These are phyloP conservation scores for Limnothrissa miodon DNA, from an alignment of 2,113 vertebrate genomes.

Conservation along the genomic window DNA sequence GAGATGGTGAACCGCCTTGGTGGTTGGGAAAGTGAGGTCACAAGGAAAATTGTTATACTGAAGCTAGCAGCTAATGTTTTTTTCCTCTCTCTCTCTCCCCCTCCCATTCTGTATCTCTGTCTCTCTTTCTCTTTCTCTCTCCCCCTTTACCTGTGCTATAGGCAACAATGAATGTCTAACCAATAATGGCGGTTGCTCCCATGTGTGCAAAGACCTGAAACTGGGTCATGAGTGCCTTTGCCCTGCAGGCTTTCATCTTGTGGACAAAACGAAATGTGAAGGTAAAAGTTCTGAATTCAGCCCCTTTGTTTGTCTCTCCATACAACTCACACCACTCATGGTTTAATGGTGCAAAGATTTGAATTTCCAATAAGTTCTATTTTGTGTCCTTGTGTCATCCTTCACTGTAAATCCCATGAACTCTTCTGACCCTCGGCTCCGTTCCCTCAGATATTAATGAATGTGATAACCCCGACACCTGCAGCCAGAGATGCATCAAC, in stretches of 20 bases:
- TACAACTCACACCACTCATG: background rate
- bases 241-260: constrained; percentile 73
- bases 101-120: background rate
- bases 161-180: constrained; percentile 77
- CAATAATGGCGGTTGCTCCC: constrained; percentile 78
- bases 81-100: background rate
- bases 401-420: constrained; percentile 6
- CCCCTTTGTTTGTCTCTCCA: background rate
- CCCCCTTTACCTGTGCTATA: constrained; percentile 44
- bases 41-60: constrained; percentile 3
- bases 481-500: constrained; percentile 84
- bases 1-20: background rate
- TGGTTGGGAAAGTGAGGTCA: constrained; percentile 17
- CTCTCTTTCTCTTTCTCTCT: background rate
- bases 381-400: too few species aligned
- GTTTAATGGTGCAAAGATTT: background rate
- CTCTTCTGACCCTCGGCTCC: constrained; percentile 15
- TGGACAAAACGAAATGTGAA: constrained; percentile 69
- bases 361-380: background rate
- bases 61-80: background rate
- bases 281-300: constrained; percentile 59
- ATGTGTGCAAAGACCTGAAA: constrained; percentile 77
- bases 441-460: constrained; percentile 78
- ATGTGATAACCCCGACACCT: constrained; percentile 73
- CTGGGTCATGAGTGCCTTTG: constrained; percentile 81